Evolutionary conservation across 2,797 vertebrate genomes (phyloP), one percentile per base, ranked within the genome.

Genomic region (Sebastes nivosus): DNA sequence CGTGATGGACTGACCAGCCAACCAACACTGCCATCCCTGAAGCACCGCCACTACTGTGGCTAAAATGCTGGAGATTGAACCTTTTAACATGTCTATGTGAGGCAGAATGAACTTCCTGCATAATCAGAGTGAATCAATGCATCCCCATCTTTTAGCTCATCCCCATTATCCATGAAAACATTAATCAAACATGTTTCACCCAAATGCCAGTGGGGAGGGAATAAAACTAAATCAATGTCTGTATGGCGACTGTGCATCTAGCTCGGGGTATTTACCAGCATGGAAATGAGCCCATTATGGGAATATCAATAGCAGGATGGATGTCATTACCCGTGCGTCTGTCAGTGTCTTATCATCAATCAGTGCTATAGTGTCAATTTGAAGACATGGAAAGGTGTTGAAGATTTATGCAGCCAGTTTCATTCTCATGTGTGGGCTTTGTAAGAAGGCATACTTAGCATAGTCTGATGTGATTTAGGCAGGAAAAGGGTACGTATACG

Each of bases 261-360:
- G 69, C 67, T 64, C 4, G 1, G 66, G 57, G 72, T 74, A 77
- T 86, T 81, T 85, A 81, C 76, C 25, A 57, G 64, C 79, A 54
- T 78, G 66, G 34, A 81, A 84, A 87, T 77, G 22, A 85, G 77
- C 22, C 80, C 71, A 84, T 90, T 82, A 90, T 71, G 55, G 64
- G 63, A 73, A 73, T 75, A 75, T 83, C 88, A 52, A 88, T 90
- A 86, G 64, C 27, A 72, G 52, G 65, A 88, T 83, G 71, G 72
- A 86, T 80, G 25, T 70, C 82, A 73, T 79, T 68, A 66, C 72
- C 70, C 69, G 13, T 68, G 30, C 50, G 29, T 67, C 69, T 80
- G 79, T 72, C 61, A 72, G 22, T 13, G 34, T 60, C 20, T 66
- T 9, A 22, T 72, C 50, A 79, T 89, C 64, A 54, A 36, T 90